Evolutionary conservation across 2,113 vertebrate species (phyloP).

Genomic region (Vulpes lagopus): DNA sequence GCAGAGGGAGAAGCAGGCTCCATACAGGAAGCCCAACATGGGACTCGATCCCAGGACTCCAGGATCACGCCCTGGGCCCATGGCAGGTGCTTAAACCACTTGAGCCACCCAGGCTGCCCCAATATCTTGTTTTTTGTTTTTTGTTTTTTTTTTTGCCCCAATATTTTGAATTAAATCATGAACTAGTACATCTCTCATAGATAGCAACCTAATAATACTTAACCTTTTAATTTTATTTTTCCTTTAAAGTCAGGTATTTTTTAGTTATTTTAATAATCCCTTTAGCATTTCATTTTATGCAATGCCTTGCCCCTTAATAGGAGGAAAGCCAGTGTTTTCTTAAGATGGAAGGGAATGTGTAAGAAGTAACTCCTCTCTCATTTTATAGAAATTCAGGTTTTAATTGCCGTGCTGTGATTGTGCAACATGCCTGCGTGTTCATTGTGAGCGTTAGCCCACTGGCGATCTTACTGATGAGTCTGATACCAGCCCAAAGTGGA

Average conservation of each 20-base stretch:
- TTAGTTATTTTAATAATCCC: slow-evolving; percentile 47
- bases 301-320: neutral
- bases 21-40: too few relatives aligned
- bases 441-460: neutral
- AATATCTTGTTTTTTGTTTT: too few relatives aligned
- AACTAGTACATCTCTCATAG: neutral
- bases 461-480: accelerated
- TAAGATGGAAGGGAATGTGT: neutral
- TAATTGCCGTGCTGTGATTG: neutral
- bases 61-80: too few relatives aligned
- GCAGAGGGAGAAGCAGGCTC: too few relatives aligned
- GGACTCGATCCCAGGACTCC: too few relatives aligned
- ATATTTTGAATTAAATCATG: slow-evolving; percentile 26
- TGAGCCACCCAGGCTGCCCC: too few relatives aligned
- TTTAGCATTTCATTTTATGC: slow-evolving; percentile 17
- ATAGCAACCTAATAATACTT: neutral
- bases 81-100: too few relatives aligned
- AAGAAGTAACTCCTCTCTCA: neutral
- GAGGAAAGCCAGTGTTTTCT: slow-evolving; percentile 31
- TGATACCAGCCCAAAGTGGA: neutral
- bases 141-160: neutral
- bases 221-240: slow-evolving; percentile 59
- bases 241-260: neutral
- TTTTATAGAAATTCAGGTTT: slow-evolving; percentile 43
- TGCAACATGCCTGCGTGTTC: neutral